phyloP scores from a whole-genome alignment of 2,888 invertebrate species.

The Dryadula phaetusa region DNA sequence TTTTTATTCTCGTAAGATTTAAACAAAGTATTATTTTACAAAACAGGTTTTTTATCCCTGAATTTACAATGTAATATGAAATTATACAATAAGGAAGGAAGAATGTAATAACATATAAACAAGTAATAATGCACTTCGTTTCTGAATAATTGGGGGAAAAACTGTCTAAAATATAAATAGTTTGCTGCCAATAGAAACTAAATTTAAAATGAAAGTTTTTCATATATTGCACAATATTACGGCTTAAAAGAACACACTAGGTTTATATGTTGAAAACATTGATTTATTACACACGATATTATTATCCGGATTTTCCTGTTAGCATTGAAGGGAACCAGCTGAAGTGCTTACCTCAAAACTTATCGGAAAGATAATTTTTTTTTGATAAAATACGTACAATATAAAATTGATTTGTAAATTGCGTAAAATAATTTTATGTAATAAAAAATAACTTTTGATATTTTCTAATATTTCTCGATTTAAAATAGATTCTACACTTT shows the following conservation, averaged over 20 bases:
- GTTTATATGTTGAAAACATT: not conserved
- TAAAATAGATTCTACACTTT: not conserved
- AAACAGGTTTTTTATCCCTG: not conserved
- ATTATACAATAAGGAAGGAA: not conserved
- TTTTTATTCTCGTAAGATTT: not conserved
- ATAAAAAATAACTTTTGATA: slow-evolving; percentile 15
- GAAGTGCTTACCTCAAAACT: slow-evolving; percentile 6
- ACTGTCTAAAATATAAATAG: too few relatives aligned
- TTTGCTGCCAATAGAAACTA: too few relatives aligned
- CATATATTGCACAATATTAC: too few relatives aligned
- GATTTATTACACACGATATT: not conserved
- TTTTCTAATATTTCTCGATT: not conserved
- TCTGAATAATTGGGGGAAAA: not conserved
- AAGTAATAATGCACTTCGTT: not conserved
- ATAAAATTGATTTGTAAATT: not conserved
- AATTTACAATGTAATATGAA: not conserved
- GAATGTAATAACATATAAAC: not conserved
- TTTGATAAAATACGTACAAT: not conserved
- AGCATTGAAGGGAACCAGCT: slow-evolving; percentile 27
- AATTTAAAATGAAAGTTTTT: too few relatives aligned
- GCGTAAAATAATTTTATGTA: not conserved
- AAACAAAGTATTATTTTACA: not conserved
- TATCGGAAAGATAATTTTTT: not conserved
- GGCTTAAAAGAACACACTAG: too few relatives aligned
- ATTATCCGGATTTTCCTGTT: slow-evolving; percentile 20